Evolutionary conservation across 2,888 invertebrate species (phyloP).

Genomic region (Parnassius glacialis): DNA sequence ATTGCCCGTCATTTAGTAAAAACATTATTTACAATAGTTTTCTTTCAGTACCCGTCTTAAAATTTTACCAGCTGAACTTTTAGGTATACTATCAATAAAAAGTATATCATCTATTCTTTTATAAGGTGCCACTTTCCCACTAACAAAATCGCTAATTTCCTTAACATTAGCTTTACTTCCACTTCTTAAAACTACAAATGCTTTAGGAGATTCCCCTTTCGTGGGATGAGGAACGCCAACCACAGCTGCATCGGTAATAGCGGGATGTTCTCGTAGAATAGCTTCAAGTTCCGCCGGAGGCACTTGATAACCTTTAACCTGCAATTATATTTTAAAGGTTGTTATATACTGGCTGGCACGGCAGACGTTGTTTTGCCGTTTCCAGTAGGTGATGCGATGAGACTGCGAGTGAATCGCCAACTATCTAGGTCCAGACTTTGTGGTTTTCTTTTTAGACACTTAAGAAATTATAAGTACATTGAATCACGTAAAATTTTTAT

Average conservation of each 20-base stretch:
- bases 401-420: too few relatives aligned
- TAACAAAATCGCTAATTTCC: slow-evolving; percentile 83
- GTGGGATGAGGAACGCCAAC: slow-evolving; percentile 86
- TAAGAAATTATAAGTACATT: too few relatives aligned
- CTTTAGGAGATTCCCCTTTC: slow-evolving; percentile 89
- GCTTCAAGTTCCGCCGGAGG: slow-evolving; percentile 94
- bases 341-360: neutral
- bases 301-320: slow-evolving; percentile 88
- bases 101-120: slow-evolving; percentile 86
- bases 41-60: slow-evolving; percentile 83
- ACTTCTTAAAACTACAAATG: slow-evolving; percentile 82
- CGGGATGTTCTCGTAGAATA: slow-evolving; percentile 86
- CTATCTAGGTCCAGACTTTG: too few relatives aligned
- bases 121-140: slow-evolving; percentile 86
- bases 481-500: too few relatives aligned
- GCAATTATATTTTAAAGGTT: slow-evolving; percentile 34
- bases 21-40: slow-evolving; percentile 44
- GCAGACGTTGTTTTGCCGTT: too few relatives aligned
- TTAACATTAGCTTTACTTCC: slow-evolving; percentile 54
- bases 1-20: too few relatives aligned
- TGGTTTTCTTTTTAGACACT: too few relatives aligned
- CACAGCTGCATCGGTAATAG: slow-evolving; percentile 90
- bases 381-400: too few relatives aligned
- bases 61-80: slow-evolving; percentile 89
- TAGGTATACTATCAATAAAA: slow-evolving; percentile 86